Evolutionary conservation across 2,797 vertebrate species (phyloP), one percentile per base, ranked within the genome.

Genomic region (Gephyroberyx darwinii): DNA sequence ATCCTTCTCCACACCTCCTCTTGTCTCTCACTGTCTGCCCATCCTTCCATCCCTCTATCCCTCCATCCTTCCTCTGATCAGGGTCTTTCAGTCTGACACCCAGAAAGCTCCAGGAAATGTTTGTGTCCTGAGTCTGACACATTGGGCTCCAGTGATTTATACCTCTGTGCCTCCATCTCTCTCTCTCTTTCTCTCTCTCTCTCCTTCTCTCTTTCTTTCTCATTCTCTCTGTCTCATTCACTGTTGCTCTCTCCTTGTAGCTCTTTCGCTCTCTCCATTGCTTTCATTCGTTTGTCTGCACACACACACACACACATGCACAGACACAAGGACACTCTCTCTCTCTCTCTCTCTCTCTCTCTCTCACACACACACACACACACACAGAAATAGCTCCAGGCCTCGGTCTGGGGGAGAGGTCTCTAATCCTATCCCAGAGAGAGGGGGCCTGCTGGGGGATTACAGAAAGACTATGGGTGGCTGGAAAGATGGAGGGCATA

Each of bases 111-210:
- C 83, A 75, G 84, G 78, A 87, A 84, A 89, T 73, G 69, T 88
- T 91, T 88, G 86, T 83, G 88, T 88, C 86, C 88, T 90, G 85
- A 77, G 47, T 82, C 81, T 87, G 90, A 90, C 90, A 90, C 70
- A 71, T 84, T 77, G 79, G 66, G 71, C 84, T 77, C 67, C 30
- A 48, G 82, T 90, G 89, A 92, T 92, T 90, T 90, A 91, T 91
- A 88, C 78, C 76, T 74, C 77, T 84, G 82, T 82, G 86, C 78
- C 76, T 85, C 68, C 60, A 47, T 73, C 75, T 78, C 41, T 69
- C 65, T 74, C 65, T 65, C 26, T 76, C 67, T 68, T 56, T 76
- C 56, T 71, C 60, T 57, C 33, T 62, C 70, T 76, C 60, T 55
- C 14, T 26, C 37, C 20, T n/a, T 52, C n/a, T 30, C 22, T 13